Evolutionary conservation across 2,888 invertebrate species (phyloP), one percentile per base, ranked within the genome.

Genomic region (Nemotelus pantherinus): DNA sequence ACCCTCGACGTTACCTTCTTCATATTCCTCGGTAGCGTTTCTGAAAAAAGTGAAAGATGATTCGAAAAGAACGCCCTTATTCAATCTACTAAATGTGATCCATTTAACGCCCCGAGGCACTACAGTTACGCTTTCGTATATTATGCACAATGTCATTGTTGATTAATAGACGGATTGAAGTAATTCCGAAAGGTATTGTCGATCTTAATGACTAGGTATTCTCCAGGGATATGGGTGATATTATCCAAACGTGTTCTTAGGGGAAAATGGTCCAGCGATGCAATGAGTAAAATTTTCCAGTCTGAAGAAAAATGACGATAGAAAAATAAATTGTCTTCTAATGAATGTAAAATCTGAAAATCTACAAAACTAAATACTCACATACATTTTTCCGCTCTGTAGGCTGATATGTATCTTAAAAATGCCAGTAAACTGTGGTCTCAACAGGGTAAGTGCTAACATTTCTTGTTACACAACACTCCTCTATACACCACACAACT

Each of bases 131-230:
- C 60, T 63, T 74, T 63, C 48, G 63, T 63, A 58, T 74, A 74
- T 74, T 60, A 74, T 74, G 74, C 63, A 74, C 74, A 74, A 74
- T 74, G 74, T 74, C 74, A 74, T 74, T 74, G 74, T 74, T 74
- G 74, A 74, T 74, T 74, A 74, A 74, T 74, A 74, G 74, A 74
- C 74, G 74, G 74, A 74, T 74, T 74, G 74, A 60, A 74, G 74
- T 63, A 74, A 74, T 74, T 74, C 48, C 45, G 63, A 60, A 74
- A 74, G 74, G 74, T 74, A 74, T 74, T 74, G 74, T 74, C 60
- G 74, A 57, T 7, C 60, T 74, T 74, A 74, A 74, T 74, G 74
- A 63, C 74, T 60, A 74, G 74, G 74, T 74, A 74, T 60, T 60
- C 60, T 47, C 1, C 9, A 9, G 39, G 48, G 74, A 47, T 74